phyloP scores from a whole-genome alignment of 1,140 invertebrate species.

The Drosophila pandora region DNA sequence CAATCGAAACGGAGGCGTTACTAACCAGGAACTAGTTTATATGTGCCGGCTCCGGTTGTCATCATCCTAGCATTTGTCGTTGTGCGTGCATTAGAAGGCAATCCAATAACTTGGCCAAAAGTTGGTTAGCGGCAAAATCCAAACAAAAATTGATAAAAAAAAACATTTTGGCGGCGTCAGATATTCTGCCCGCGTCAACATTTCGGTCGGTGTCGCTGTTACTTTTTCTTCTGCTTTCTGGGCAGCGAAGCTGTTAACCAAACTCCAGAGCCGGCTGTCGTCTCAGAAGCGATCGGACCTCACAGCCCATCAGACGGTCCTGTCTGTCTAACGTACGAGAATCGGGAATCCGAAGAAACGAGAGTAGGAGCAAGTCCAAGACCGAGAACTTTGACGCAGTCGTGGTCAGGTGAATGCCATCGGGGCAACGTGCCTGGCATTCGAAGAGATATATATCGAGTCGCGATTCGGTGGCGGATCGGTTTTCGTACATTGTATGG shows the following conservation, averaged over 20 bases:
- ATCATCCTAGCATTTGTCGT: conserved; percentile 23
- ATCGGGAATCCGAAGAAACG: conserved; percentile 1
- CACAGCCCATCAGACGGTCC: conserved; percentile 69
- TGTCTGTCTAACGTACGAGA: conserved; percentile 55
- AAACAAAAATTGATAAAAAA: conserved; percentile 44
- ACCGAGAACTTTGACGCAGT: conserved; percentile 46
- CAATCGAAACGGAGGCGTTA: conserved; percentile 44
- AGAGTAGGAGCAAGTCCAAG: conserved; percentile 14
- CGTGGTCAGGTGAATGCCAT: conserved; percentile 76
- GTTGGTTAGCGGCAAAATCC: conserved; percentile 1
- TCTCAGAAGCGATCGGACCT: conserved; percentile 78
- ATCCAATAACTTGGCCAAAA: conserved; percentile 55
- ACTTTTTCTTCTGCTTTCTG: conserved; percentile 9
- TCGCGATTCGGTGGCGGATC: conserved; percentile 52
- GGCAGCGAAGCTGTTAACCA: conserved; percentile 71
- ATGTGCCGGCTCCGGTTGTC: conserved; percentile 30
- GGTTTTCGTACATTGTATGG: conserved; percentile 44
- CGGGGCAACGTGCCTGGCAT: conserved; percentile 73
- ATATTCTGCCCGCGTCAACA: conserved; percentile 14
- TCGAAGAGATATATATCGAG: conserved; percentile 43
- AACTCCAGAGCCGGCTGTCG: conserved; percentile 56
- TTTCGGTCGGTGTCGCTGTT: conserved; percentile 37
- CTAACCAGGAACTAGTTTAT: conserved; percentile 63
- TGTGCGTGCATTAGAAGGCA: conserved; percentile 57
- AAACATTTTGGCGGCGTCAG: conserved; percentile 58